Evolutionary conservation across 1,140 invertebrate genomes (phyloP).

Genomic region (Musca domestica): DNA sequence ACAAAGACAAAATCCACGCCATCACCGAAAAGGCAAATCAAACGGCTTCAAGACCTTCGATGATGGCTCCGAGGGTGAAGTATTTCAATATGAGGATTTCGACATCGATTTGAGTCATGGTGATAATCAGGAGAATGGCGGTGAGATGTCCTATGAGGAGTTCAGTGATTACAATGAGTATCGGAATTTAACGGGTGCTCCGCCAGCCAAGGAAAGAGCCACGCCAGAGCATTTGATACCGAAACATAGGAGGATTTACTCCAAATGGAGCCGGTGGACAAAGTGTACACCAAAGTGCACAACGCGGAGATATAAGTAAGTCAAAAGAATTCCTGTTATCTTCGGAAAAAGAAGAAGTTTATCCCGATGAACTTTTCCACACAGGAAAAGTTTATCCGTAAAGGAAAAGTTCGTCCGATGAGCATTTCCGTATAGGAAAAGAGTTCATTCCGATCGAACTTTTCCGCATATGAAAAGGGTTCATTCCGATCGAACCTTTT

Average conservation of each 20-base stretch:
- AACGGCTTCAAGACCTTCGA: background rate
- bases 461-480: too few species aligned
- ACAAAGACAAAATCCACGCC: background rate
- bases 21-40: background rate
- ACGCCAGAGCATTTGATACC: slow-evolving; percentile 34
- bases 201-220: slow-evolving; percentile 32
- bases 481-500: too few species aligned
- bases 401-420: too few species aligned
- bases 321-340: background rate
- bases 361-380: too few species aligned
- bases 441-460: too few species aligned
- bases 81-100: slow-evolving; percentile 48
- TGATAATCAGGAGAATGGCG: background rate
- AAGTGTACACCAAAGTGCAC: slow-evolving; percentile 54
- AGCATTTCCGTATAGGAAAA: too few species aligned
- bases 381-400: too few species aligned
- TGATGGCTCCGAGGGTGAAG: slow-evolving; percentile 37
- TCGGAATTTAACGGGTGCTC: slow-evolving; percentile 8
- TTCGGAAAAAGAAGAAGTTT: too few species aligned
- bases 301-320: slow-evolving; percentile 53
- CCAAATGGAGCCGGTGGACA: slow-evolving; percentile 56
- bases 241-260: slow-evolving; percentile 39
- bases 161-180: slow-evolving; percentile 30
- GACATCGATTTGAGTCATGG: slow-evolving; percentile 33
- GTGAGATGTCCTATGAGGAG: slow-evolving; percentile 37